Percentiles rank a stretch among this genome's conserved stretches.
phyloP scores from a whole-genome alignment of 2,113 vertebrate genomes.

The Ranitomeya variabilis region DNA sequence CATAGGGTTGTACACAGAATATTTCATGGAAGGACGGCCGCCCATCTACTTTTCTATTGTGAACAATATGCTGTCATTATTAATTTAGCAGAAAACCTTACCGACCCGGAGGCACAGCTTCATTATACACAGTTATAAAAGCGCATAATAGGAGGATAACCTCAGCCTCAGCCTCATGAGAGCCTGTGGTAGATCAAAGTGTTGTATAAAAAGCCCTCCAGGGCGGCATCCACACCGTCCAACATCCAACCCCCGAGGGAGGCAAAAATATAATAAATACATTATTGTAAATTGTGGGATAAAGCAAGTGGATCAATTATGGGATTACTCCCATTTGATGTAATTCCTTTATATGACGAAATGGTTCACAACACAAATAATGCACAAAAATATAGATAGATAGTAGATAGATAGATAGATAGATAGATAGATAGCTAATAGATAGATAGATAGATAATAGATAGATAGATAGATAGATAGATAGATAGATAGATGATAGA shows the following conservation, averaged over 20 bases:
- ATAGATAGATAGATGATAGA: too few species aligned
- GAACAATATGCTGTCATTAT: background rate
- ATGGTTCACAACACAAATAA: too few species aligned
- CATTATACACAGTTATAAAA: background rate
- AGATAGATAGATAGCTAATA: too few species aligned
- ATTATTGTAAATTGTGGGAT: too few species aligned
- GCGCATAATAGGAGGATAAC: background rate
- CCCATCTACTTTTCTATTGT: background rate
- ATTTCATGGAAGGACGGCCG: background rate
- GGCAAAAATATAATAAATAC: background rate
- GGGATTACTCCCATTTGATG: background rate
- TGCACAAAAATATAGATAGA: too few species aligned
- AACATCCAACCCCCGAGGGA: background rate
- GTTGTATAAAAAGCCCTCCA: background rate
- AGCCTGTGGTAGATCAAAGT: background rate
- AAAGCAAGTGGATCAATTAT: background rate
- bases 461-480: too few species aligned
- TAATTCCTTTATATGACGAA: too few species aligned
- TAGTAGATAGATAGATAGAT: too few species aligned
- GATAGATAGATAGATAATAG: too few species aligned
- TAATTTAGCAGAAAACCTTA: background rate
- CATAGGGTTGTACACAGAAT: background rate
- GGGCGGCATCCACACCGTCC: background rate
- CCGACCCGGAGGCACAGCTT: background rate
- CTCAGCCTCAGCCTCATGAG: background rate